A percentile compares a stretch with the other conserved stretches of the same genome.
These are phyloP conservation scores for Mylabris phalerata DNA, from an alignment of 1,140 invertebrate genomes.

Conservation along the genomic window DNA sequence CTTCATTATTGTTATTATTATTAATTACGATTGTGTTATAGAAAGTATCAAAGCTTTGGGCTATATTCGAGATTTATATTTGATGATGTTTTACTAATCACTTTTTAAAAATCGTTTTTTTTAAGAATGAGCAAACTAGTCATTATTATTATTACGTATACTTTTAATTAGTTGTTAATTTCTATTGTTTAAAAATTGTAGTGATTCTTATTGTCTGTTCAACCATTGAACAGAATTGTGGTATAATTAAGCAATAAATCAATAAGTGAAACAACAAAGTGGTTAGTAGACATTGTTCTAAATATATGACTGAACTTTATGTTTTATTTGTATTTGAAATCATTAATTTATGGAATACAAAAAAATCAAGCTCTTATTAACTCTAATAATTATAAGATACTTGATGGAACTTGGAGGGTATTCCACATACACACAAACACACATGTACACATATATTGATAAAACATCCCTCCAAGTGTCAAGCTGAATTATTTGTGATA, in stretches of 20 bases:
- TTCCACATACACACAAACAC: constrained; percentile 1
- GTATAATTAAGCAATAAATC: constrained; percentile 38
- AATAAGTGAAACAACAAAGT: constrained; percentile 22
- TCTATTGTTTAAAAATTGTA: too few species aligned
- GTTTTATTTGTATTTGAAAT: too few species aligned
- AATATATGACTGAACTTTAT: constrained; percentile 23
- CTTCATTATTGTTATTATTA: too few species aligned
- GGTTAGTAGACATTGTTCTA: constrained; percentile 27
- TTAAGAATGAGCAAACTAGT: constrained; percentile 18
- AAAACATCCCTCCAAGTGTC: too few species aligned
- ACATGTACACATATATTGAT: too few species aligned
- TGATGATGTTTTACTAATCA: constrained; percentile 30
- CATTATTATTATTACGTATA: constrained; percentile 1
- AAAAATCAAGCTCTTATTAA: too few species aligned
- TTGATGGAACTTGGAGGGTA: too few species aligned
- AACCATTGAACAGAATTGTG: constrained; percentile 20
- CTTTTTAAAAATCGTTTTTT: constrained; percentile 6
- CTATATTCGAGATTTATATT: constrained; percentile 20
- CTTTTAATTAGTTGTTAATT: too few species aligned
- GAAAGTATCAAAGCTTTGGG: constrained; percentile 32
- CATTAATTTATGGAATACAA: too few species aligned
- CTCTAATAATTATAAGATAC: too few species aligned
- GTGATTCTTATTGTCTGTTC: constrained; percentile 9
- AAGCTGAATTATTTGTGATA: too few species aligned
- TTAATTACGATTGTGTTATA: too few species aligned